A percentile compares a stretch with the other conserved stretches of the same genome.
phyloP scores from a whole-genome alignment of 2,888 invertebrate genomes.

The Nasonovia ribisnigri region DNA sequence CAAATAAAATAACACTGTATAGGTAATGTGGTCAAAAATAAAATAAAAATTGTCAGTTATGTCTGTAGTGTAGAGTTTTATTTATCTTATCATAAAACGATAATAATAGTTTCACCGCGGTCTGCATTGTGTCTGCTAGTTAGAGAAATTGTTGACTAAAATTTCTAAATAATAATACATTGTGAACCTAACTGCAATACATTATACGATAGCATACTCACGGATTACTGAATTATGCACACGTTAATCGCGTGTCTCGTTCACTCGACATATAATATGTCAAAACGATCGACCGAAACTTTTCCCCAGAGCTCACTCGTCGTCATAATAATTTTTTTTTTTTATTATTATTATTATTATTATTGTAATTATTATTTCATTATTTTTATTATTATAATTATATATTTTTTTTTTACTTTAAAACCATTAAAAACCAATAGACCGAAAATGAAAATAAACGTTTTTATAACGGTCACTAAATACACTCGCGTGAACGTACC shows the following conservation, averaged over 20 bases:
- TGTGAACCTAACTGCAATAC: not conserved
- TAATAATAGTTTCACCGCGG: not conserved
- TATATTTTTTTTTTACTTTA: not conserved
- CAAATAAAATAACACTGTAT: too few relatives aligned
- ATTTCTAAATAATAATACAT: not conserved
- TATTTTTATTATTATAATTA: not conserved
- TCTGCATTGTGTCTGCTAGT: not conserved
- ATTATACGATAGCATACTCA: not conserved
- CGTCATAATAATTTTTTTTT: not conserved
- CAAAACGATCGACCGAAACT: not conserved
- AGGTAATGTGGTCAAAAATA: not conserved
- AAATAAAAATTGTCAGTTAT: not conserved
- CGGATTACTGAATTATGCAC: not conserved
- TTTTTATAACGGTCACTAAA: not conserved
- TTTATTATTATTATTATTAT: not conserved
- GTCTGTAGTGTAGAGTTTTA: not conserved
- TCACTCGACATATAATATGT: not conserved
- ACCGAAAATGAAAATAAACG: not conserved
- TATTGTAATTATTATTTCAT: not conserved
- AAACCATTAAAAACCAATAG: not conserved
- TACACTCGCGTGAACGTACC: not conserved
- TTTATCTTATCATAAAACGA: not conserved
- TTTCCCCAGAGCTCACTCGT: not conserved
- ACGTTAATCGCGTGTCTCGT: slow-evolving; percentile 17
- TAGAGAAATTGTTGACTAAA: not conserved